Evolutionary conservation across 1,140 invertebrate species (phyloP).

Genomic region (Microplitis demolitor): DNA sequence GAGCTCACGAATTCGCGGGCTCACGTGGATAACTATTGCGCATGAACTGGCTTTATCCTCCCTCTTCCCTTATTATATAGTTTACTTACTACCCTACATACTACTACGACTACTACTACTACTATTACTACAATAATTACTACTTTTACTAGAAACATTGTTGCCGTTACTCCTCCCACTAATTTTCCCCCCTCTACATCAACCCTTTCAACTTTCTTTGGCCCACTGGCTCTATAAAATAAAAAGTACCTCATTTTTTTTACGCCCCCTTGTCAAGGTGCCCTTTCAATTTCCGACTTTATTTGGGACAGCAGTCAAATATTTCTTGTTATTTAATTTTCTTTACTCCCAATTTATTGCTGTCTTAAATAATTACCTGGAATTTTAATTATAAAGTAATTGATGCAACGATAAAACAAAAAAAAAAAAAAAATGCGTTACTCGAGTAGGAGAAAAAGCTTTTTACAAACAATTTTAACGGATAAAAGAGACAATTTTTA

Average conservation of each 20-base stretch:
- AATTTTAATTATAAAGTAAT: neutral
- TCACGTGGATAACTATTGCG: conserved; percentile 57
- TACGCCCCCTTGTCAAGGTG: no score
- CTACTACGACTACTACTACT: conserved; percentile 3
- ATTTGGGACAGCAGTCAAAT: no score
- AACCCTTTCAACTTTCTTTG: conserved; percentile 3
- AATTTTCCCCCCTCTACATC: conserved; percentile 1
- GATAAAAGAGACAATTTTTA: neutral
- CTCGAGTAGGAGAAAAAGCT: neutral
- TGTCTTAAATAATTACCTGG: neutral
- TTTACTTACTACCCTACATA: neutral
- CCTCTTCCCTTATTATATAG: neutral
- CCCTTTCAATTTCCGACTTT: no score
- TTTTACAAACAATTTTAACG: neutral
- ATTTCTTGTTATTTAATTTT: neutral
- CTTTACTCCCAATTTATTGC: neutral
- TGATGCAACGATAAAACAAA: neutral
- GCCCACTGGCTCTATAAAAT: no score
- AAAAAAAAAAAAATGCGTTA: neutral
- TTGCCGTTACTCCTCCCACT: neutral
- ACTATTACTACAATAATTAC: neutral
- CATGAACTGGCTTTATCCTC: conserved; percentile 45
- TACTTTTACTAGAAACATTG: no score
- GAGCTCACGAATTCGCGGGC: conserved; percentile 54
- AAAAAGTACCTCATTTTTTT: no score